Evolutionary conservation across 2,888 invertebrate species (phyloP).

Genomic region (Euzophera pinguis): DNA sequence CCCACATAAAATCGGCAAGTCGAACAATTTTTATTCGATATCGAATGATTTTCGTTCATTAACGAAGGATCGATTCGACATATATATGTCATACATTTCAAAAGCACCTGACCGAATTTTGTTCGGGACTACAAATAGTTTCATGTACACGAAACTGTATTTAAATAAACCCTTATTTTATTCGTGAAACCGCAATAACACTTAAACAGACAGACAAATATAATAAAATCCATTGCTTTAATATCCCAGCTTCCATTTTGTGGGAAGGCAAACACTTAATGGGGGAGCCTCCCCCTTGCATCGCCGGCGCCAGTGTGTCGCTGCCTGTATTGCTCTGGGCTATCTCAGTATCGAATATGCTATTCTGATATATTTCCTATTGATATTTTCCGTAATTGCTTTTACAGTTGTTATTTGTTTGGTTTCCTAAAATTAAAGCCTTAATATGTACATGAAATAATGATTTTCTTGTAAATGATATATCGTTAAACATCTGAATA

Average conservation of each 20-base stretch:
- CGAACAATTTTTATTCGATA: no score
- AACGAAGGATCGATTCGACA: no score
- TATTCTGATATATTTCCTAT: conserved; percentile 22
- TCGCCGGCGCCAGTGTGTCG: conserved; percentile 27
- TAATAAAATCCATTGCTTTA: conserved; percentile 3
- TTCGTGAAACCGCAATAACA: background rate
- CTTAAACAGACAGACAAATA: background rate
- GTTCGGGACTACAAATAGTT: no score
- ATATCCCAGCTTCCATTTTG: conserved; percentile 4
- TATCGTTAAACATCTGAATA: no score
- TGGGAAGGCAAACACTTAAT: conserved; percentile 1
- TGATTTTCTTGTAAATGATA: no score
- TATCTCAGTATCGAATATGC: conserved; percentile 16
- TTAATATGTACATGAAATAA: background rate
- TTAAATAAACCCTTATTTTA: background rate
- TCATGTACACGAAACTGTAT: background rate
- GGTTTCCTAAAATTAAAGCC: conserved; percentile 11
- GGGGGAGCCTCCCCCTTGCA: conserved; percentile 17
- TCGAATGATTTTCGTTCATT: no score
- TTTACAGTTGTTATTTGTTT: conserved; percentile 17
- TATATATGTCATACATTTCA: no score
- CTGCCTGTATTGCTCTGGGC: conserved; percentile 20
- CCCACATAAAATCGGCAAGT: no score
- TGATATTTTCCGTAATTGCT: conserved; percentile 7
- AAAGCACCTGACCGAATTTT: no score